Conservation (phyloP, 2,113 vertebrate genomes). For the Echinops telfairi region DNA sequence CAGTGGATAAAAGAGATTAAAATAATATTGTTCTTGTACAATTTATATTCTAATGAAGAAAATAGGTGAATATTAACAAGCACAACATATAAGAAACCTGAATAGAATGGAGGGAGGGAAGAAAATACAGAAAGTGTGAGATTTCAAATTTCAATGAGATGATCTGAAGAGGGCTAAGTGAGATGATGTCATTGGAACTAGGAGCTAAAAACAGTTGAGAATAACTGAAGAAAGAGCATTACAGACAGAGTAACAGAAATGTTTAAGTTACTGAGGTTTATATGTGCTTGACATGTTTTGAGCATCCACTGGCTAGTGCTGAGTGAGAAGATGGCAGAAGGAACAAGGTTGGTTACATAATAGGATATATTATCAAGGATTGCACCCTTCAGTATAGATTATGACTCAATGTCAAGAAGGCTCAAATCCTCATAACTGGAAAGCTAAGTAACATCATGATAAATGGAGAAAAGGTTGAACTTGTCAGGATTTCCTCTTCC, state of each 20-base stretch:
- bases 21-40: neutral
- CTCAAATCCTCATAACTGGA: too few relatives aligned
- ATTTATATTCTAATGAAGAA: neutral
- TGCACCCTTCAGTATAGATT: too few relatives aligned
- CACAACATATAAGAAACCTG: neutral
- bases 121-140: neutral
- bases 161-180: neutral
- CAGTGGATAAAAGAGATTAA: conserved; percentile 12
- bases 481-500: too few relatives aligned
- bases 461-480: too few relatives aligned
- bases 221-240: neutral
- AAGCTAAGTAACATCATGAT: too few relatives aligned
- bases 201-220: neutral
- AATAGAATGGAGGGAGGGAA: neutral
- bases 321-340: neutral
- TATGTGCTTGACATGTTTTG: neutral
- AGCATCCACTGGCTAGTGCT: too few relatives aligned
- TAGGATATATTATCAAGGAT: too few relatives aligned
- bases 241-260: neutral
- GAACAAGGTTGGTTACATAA: neutral
- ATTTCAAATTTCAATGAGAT: conserved; percentile 4
- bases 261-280: neutral
- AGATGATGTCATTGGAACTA: neutral
- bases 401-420: too few relatives aligned
- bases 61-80: neutral